Percentiles rank a stretch among this genome's conserved stretches.
Conservation (phyloP, 2,113 vertebrate species). For the Mystacornis crossleyi region DNA sequence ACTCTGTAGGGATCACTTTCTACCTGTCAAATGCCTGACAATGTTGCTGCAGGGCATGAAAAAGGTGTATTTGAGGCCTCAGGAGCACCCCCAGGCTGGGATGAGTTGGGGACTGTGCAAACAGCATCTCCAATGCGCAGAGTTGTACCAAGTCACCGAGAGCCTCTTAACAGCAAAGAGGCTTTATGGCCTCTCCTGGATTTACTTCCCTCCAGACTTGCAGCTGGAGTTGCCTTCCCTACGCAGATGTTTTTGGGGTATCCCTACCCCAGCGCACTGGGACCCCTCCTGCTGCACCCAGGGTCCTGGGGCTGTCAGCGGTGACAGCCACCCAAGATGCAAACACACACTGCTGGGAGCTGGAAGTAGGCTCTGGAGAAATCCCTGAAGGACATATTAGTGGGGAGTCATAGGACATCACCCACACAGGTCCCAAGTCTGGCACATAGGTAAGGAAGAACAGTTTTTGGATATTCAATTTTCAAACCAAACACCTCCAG, state of each 20-base stretch:
- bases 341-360: not conserved
- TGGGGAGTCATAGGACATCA: not conserved
- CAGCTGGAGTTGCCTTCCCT: not conserved
- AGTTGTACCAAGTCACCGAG: not conserved
- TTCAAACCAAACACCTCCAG: not conserved
- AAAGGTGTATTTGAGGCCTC: not conserved
- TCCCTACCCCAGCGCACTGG: not conserved
- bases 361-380: not conserved
- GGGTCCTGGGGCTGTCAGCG: rapidly evolving
- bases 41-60: not conserved
- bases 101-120: not conserved
- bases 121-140: not conserved
- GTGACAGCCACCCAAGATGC: rapidly evolving
- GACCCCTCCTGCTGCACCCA: not conserved
- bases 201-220: not conserved
- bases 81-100: not conserved
- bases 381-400: rapidly evolving
- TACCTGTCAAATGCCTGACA: not conserved
- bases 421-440: not conserved
- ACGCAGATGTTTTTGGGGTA: not conserved
- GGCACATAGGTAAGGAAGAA: not conserved
- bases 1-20: not conserved
- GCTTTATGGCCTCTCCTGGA: not conserved
- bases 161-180: not conserved
- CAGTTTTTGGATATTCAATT: not conserved